Evolutionary conservation across 1,140 invertebrate species (phyloP).

Genomic region (Hycleus cichorii): DNA sequence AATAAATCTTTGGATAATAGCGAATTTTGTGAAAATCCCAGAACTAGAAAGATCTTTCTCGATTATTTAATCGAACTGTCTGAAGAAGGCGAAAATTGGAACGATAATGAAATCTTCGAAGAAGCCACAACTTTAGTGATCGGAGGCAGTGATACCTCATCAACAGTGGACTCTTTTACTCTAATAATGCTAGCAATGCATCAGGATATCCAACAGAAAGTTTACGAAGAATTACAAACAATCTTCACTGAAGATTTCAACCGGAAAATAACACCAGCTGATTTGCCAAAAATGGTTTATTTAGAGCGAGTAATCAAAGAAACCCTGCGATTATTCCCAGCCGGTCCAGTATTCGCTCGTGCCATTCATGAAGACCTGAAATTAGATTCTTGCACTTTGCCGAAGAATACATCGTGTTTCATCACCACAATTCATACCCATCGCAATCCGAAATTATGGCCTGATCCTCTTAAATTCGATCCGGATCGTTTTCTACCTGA

Average conservation of each 20-base stretch:
- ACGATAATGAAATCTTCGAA: not conserved
- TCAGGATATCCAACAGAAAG: slow-evolving; percentile 44
- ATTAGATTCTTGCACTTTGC: no score
- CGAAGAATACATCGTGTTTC: no score
- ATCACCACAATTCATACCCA: no score
- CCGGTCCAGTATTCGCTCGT: no score
- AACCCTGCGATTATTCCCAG: slow-evolving; percentile 18
- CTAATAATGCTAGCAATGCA: slow-evolving; percentile 29
- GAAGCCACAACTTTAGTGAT: not conserved
- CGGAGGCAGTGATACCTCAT: slow-evolving; percentile 20
- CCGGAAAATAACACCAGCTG: slow-evolving; percentile 41
- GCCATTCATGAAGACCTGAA: no score
- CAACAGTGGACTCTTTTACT: slow-evolving; percentile 17
- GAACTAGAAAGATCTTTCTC: slow-evolving; percentile 20
- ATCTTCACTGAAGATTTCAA: slow-evolving; percentile 43
- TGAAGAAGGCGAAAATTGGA: slow-evolving; percentile 22
- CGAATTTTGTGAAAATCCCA: not conserved
- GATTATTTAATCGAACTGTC: slow-evolving; percentile 24
- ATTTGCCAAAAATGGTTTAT: slow-evolving; percentile 52
- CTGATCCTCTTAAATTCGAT: no score
- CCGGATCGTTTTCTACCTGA: no score
- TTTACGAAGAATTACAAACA: slow-evolving; percentile 50
- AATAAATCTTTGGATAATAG: no score
- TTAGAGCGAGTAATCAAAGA: slow-evolving; percentile 59
- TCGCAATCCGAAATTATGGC: no score